Base-by-base conservation (phyloP, 2,113 vertebrate species). In the Paramisgurnus dabryanus region DNA sequence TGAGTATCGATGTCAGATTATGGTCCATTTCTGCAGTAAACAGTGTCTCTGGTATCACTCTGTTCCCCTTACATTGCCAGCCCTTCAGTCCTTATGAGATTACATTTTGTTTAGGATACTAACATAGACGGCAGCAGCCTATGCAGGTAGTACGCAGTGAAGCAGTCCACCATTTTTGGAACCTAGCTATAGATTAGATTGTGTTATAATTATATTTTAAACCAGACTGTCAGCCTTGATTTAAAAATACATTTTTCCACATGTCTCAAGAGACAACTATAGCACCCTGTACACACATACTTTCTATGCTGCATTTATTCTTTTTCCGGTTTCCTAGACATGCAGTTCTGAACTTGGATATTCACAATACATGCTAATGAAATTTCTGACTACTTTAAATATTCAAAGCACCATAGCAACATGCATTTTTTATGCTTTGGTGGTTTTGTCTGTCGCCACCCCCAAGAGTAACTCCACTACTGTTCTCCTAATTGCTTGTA, bases 341-440 rank as follows among this genome's bases (percentile, higher is more conserved):
- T 39, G 10, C 60, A 71, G 49, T 71, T 71, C 34, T n/a, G 27
- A 34, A 34, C 47, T 69, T 58, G 9, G 17, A 57, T 72, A 12
- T 71, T 34, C 50, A 72, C 69, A 57, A 57, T 43, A 41, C 53
- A 72, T 72, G 17, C 50, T 58, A 72, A 72, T 72, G 10, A 27
- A 12, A 68, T 47, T n/a, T 27, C 10, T 4, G 39, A 43, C 50
- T 43, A 13, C 43, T 72, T 58, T 22, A 58, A 72, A 72, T 72
- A 72, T 72, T 58, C 34, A 58, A 72, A 72, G 58, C 70, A 58
- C 70, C 70, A 43, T 2, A 3, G 17, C 34, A 41, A 72, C 7
- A 39, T 72, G 53, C 53, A 72, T 43, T 58, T 41, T 68, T 72
- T 43, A 72, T 58, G 39, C 15, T 71, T 71, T 71, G 50, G 15